phyloP scores from a whole-genome alignment of 2,888 invertebrate genomes.

The Drosophila antonietae region DNA sequence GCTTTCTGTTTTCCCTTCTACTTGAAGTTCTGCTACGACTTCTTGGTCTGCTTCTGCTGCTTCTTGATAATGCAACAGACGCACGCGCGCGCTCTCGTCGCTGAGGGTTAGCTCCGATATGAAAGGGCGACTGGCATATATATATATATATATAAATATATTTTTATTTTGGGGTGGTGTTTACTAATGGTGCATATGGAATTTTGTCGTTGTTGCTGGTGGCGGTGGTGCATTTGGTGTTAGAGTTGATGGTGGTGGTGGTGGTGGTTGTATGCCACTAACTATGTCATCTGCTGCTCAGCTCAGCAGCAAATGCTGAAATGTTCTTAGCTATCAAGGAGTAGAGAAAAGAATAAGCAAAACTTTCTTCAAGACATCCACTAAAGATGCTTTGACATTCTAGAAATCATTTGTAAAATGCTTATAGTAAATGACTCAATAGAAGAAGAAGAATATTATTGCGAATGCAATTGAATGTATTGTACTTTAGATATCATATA shows the following conservation, averaged over 20 bases:
- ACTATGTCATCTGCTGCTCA: conserved; percentile 13
- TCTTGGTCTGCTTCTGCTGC: conserved; percentile 1
- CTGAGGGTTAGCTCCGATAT: conserved; percentile 34
- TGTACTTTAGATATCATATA: too few species aligned
- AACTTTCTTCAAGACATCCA: too few species aligned
- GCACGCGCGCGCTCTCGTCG: not conserved
- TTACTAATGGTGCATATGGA: conserved; percentile 25
- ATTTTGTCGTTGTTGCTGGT: not conserved
- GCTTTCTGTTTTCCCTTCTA: conserved; percentile 34
- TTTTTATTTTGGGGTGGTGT: conserved; percentile 19
- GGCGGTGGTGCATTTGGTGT: conserved; percentile 8
- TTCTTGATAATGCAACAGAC: conserved; percentile 29
- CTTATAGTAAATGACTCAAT: too few species aligned
- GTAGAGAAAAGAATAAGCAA: too few species aligned
- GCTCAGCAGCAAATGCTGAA: not conserved
- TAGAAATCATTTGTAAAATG: too few species aligned
- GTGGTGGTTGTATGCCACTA: conserved; percentile 22
- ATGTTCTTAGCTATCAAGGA: not conserved
- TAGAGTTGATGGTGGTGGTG: not conserved
- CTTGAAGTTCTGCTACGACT: conserved; percentile 10
- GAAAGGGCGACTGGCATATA: conserved; percentile 13
- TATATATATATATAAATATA: not conserved
- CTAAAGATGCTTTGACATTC: too few species aligned
- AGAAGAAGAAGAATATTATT: too few species aligned
- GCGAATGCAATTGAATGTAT: too few species aligned